Base-by-base conservation (phyloP, 1,140 invertebrate genomes). In the Cotesia typhae region DNA sequence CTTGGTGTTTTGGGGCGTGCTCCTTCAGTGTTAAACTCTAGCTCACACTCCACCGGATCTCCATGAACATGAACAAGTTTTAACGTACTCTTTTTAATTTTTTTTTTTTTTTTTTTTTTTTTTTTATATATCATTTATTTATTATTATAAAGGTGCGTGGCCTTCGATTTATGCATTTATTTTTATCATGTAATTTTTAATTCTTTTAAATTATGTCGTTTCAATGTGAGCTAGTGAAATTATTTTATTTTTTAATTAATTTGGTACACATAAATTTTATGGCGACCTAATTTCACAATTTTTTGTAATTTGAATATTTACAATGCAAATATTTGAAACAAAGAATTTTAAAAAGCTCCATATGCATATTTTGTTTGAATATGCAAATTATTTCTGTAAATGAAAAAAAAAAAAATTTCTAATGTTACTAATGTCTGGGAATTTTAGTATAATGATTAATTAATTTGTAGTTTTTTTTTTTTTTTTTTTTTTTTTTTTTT, bases 1-100 rank as follows among this genome's bases (percentile, higher is more conserved):
- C 74, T 74, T 74, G 73, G 71, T 80, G 76, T 76, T 76, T 76
- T 77, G 81, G 80, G 76, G 79, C 75, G 78, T 81, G 77, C 79
- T 79, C 67, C 66, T 74, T 67, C 52, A 52, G 52, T 67, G 57
- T 73, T 65, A 14, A 52, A 57, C 53, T 65, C 36, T 28, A 17
- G 37, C 59, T 51, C 51, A 17, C 7, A 20, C 69, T 17, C 57
- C 59, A 51, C 60, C 66, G 41, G 41, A 47, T 47, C 41, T 47
- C 57, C 67, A 17, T 53, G 63, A 47, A 51, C 67, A 17, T 53
- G 63, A 47, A 51, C 36, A n/a, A 37, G 63, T 37, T 65, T 51
- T 65, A 38, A 7, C 14, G 41, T 20, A 37, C 10, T 20, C 41
- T 6, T 6, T 51, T 7, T 35, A 14, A 14, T 14, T 14, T 20